These are phyloP conservation scores for Maconellicoccus hirsutus DNA, from an alignment of 1,140 invertebrate species.

Conservation along the genomic window DNA sequence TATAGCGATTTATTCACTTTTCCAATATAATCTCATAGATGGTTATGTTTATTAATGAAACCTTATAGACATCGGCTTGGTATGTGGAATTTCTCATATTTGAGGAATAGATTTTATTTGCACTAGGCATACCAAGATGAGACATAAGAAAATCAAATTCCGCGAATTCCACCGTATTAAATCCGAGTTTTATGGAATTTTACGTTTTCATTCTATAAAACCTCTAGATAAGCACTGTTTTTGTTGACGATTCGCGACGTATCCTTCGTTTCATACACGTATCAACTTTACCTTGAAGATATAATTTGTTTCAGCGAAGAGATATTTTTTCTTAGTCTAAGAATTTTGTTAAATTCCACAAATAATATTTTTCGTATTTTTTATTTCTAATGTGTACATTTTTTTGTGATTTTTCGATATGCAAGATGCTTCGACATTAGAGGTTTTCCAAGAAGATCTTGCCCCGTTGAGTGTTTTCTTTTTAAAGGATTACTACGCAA, in stretches of 20 bases:
- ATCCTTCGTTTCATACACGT: too few relatives aligned
- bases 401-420: too few relatives aligned
- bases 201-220: not conserved
- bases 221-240: not conserved
- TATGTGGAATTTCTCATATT: conserved; percentile 16
- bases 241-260: not conserved
- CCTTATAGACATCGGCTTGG: not conserved
- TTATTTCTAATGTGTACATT: too few relatives aligned
- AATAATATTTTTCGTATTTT: too few relatives aligned
- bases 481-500: too few relatives aligned
- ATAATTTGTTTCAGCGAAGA: too few relatives aligned
- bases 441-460: too few relatives aligned
- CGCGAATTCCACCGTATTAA: conserved; percentile 6
- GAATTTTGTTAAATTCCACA: too few relatives aligned
- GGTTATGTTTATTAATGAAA: not conserved
- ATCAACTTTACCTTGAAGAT: too few relatives aligned
- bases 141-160: conserved; percentile 10
- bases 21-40: not conserved
- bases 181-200: conserved; percentile 13
- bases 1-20: not conserved
- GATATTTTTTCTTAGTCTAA: too few relatives aligned
- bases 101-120: not conserved
- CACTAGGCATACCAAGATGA: not conserved
- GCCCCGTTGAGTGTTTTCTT: too few relatives aligned
- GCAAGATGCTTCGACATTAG: too few relatives aligned